Evolutionary conservation across 2,113 vertebrate genomes (phyloP).

Genomic region (Empidonax alnorum): DNA sequence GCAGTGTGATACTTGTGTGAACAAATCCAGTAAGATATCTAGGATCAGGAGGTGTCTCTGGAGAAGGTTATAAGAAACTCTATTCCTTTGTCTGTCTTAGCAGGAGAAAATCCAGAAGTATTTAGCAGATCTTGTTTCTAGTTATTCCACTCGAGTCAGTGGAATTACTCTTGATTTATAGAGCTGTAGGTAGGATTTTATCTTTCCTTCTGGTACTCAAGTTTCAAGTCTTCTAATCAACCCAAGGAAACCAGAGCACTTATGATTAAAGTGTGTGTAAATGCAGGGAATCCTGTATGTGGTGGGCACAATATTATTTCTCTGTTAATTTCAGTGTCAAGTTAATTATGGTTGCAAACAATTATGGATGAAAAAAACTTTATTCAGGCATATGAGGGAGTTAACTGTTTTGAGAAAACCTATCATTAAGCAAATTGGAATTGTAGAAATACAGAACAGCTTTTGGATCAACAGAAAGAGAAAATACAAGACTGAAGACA

Average conservation of each 20-base stretch:
- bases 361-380: not conserved
- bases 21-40: not conserved
- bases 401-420: not conserved
- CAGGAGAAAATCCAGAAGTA: not conserved
- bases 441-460: not conserved
- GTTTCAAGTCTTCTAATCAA: not conserved
- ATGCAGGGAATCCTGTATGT: not conserved
- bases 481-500: not conserved
- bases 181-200: slow-evolving; percentile 13
- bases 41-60: not conserved
- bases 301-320: not conserved
- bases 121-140: slow-evolving; percentile 24
- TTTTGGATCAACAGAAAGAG: not conserved
- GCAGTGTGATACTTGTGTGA: not conserved
- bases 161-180: slow-evolving; percentile 35
- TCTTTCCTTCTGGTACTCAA: not conserved
- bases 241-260: not conserved
- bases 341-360: not conserved
- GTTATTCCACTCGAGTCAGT: slow-evolving; percentile 34
- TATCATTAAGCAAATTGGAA: not conserved
- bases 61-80: slow-evolving; percentile 1
- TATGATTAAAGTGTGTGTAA: not conserved
- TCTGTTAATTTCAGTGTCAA: not conserved
- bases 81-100: not conserved
- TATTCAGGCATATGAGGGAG: not conserved